Evolutionary conservation across 2,797 vertebrate genomes (phyloP).

Genomic region (Eupleurogrammus muticus): DNA sequence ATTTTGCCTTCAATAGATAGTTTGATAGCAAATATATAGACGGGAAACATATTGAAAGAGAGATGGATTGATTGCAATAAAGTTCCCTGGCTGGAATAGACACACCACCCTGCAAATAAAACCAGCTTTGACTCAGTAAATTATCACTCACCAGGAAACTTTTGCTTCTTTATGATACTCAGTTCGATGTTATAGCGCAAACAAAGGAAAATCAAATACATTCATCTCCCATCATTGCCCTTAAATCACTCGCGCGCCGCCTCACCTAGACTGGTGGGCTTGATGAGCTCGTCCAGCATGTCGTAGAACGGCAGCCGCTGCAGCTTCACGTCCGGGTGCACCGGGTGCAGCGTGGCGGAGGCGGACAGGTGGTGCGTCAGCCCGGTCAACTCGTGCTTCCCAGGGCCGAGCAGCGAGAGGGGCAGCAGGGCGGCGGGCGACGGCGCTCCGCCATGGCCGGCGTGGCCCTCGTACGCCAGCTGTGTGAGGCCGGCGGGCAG

Average conservation of each 20-base stretch:
- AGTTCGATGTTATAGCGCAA: background rate
- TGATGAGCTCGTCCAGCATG: conserved; percentile 97
- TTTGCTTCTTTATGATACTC: background rate
- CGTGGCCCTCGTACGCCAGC: conserved; percentile 89
- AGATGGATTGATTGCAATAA: background rate
- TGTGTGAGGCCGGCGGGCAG: conserved; percentile 91
- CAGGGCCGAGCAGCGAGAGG: conserved; percentile 93
- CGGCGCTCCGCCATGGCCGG: conserved; percentile 81
- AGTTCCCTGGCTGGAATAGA: background rate
- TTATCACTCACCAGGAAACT: conserved; percentile 5
- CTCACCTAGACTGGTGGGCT: conserved; percentile 96
- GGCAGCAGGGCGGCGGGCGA: conserved; percentile 90
- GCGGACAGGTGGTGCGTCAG: conserved; percentile 91
- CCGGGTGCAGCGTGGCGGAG: conserved; percentile 91
- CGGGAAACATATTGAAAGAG: background rate
- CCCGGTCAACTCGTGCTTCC: conserved; percentile 93
- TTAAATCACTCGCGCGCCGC: background rate
- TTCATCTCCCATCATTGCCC: background rate
- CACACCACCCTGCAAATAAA: background rate
- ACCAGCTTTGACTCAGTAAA: background rate
- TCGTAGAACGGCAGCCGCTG: conserved; percentile 98
- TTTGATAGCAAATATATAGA: conserved; percentile 3
- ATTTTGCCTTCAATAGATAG: background rate
- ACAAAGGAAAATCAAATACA: background rate
- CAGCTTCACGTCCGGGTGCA: conserved; percentile 97